Base-by-base conservation (phyloP, 2,888 invertebrate species). In the Smittia sp. region DNA sequence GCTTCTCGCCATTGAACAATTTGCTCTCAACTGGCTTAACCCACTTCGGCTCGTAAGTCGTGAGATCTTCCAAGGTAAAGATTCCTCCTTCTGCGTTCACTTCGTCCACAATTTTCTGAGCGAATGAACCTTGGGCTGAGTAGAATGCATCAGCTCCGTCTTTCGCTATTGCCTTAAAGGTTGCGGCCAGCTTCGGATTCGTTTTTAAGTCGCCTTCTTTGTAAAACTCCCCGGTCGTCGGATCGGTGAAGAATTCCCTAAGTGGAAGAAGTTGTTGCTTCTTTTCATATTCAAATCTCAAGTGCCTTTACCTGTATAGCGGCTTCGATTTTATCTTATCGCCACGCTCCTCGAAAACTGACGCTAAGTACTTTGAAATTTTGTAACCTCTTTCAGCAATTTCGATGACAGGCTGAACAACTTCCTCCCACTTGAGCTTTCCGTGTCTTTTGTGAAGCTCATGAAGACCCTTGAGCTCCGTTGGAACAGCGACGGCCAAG, bases 401-500 rank as follows among this genome's bases (percentile, higher is more conserved):
- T 41, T 89, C 84, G 67, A 93, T 93, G 0, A 92, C 86, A 0
- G 95, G 95, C 76, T 86, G 81, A 75, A 98, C 88, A 24, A 98
- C 83, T 0, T 89, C 87, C 62, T 81, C 81, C 97, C 97, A 98
- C 0, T 87, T 85, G 68, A 96, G 82, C 75, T 85, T 86, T 0
- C 94, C 94, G 79, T 89, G 93, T 76, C 82, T 83, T 76, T 87
- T 81, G 82, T 94, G 88, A 41, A 93, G 87, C 75, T 85, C 88
- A 86, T 90, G 90, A 80, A 94, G 94, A 1, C 97, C 97, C 74
- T 86, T 84, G 15, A 97, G 81, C 82, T 96, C 96, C 7, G 95
- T 95, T 0, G 97, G 96, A n/a, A 97, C 90, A 13, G 90, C 97
- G 13, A 92, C 86, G 0, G 94, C 86, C 89, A 90, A 84, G 81